Base-by-base conservation (phyloP, 2,113 vertebrate genomes). In the Trematomus loennbergii region DNA sequence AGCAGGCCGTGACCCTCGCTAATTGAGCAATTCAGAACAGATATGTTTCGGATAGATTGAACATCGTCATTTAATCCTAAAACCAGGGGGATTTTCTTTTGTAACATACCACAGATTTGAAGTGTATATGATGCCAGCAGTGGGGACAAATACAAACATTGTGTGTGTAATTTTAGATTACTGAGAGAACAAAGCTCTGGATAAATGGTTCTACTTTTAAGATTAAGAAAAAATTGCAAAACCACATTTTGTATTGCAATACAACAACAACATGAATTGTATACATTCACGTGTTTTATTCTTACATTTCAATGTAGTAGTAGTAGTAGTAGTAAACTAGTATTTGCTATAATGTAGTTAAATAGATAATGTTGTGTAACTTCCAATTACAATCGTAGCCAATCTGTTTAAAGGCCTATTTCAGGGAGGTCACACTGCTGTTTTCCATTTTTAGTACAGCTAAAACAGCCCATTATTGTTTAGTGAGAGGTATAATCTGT, bases 381-480 rank as follows among this genome's bases (percentile, higher is more conserved):
- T 78, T 68, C 15, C 13, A 45, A 9, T 50, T 68, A 45, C 36
- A n/a, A 1, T 20, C 48, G 22, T 29, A n/a, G 70, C 12, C 29
- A 17, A 18, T 65, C 13, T 40, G 29, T 20, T 67, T 7, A 73
- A 46, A 70, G 74, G 74, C 72, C 67, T 70, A 6, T 81, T 75
- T 8, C 40, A 45, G 20, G 76, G 67, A 72, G 67, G 22, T 72
- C 65, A 69, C 45, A 49, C 36, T 84, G 59, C 15, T 69, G 50
- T 52, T 9, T 40, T 46, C 43, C 33, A 60, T 25, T 16, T 71
- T 61, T 40, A 48, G 53, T 79, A n/a, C 33, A 78, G 36, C 25
- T 78, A 58, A 77, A 68, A 65, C 45, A 22, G 17, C 48, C 65
- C 17, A 12, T 54, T n/a, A 65, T 70, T 36, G 22, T 15, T 29